Conservation (phyloP, 2,113 vertebrate species). For the Phaethon lepturus region DNA sequence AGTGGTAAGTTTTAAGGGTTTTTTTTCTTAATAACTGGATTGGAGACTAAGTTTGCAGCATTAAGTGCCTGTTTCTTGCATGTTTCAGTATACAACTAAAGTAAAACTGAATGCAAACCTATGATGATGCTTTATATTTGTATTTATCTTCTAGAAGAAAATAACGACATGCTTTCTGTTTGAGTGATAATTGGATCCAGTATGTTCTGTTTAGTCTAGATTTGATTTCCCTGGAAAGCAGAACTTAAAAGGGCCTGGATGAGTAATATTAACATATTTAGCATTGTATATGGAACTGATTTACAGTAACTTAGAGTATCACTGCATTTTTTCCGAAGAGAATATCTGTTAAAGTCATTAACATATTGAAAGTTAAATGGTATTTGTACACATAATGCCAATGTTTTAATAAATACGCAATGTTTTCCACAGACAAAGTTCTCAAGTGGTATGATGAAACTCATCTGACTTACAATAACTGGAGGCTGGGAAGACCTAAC, state of each 20-base stretch:
- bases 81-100: not conserved
- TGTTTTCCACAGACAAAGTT: slow-evolving; percentile 77
- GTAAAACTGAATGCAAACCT: not conserved
- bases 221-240: slow-evolving; percentile 19
- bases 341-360: not conserved
- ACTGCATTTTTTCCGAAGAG: not conserved
- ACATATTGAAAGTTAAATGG: not conserved
- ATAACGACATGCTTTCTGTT: not conserved
- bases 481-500: slow-evolving; percentile 84
- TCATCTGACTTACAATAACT: slow-evolving; percentile 88
- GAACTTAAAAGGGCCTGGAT: not conserved
- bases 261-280: not conserved
- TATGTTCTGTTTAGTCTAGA: not conserved
- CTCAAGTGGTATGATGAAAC: slow-evolving; percentile 92
- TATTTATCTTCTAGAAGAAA: not conserved
- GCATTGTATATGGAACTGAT: not conserved
- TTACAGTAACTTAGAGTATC: not conserved
- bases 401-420: not conserved
- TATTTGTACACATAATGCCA: not conserved
- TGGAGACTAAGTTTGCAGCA: not conserved
- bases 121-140: not conserved
- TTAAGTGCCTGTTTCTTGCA: not conserved
- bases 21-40: not conserved
- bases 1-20: slow-evolving; percentile 75
- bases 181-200: not conserved